Conservation (phyloP, 2,888 invertebrate genomes). For the Lobophora halterata region DNA sequence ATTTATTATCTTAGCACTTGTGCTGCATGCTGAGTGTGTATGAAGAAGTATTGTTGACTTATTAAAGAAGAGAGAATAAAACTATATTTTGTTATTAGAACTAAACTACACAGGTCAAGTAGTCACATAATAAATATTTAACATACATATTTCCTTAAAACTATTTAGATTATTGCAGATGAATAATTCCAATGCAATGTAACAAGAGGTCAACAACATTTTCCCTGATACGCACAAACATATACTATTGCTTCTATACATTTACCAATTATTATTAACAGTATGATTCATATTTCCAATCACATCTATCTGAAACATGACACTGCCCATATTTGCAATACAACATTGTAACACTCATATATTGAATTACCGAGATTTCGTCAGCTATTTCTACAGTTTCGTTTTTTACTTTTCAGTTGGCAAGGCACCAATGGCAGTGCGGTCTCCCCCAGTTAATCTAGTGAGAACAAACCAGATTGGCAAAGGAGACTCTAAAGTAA, state of each 20-base stretch:
- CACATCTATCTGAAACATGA: too few relatives aligned
- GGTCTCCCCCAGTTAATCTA: conserved; percentile 66
- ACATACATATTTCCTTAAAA: background rate
- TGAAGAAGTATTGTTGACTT: too few relatives aligned
- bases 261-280: background rate
- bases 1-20: too few relatives aligned
- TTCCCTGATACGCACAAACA: conserved; percentile 3
- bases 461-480: conserved; percentile 68
- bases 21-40: too few relatives aligned
- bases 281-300: background rate
- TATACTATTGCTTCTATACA: background rate
- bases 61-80: too few relatives aligned
- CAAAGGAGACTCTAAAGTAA: conserved; percentile 69
- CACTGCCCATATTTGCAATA: too few relatives aligned
- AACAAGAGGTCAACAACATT: conserved; percentile 1
- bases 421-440: conserved; percentile 51
- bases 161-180: background rate
- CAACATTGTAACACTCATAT: too few relatives aligned
- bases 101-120: too few relatives aligned
- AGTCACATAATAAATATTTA: too few relatives aligned
- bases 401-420: conserved; percentile 53
- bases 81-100: too few relatives aligned
- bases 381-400: background rate
- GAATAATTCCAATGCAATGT: background rate
- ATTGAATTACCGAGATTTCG: conserved; percentile 1